A percentile compares a stretch with the other conserved stretches of the same genome.
These are phyloP conservation scores for Sarcophaga bullata DNA, from an alignment of 1,140 invertebrate species.

Conservation along the genomic window DNA sequence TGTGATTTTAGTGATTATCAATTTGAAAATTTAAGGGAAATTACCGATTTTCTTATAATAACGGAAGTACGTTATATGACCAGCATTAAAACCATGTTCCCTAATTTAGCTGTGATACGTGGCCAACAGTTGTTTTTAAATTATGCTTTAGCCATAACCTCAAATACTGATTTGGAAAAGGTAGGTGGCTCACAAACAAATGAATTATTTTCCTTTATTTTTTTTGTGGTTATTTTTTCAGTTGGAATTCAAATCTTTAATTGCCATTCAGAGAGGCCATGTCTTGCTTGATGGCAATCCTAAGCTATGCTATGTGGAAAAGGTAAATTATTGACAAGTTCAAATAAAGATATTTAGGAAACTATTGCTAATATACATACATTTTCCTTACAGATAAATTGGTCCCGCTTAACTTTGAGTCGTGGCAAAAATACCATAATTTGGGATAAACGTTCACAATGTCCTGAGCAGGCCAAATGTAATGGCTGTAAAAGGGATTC, in stretches of 20 bases:
- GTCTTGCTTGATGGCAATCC: constrained; percentile 55
- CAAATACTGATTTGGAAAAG: constrained; percentile 52
- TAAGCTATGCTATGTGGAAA: constrained; percentile 55
- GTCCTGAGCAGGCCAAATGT: constrained; percentile 49
- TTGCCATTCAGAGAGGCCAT: constrained; percentile 60
- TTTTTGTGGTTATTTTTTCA: constrained; percentile 41
- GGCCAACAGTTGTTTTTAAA: constrained; percentile 88
- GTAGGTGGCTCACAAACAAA: constrained; percentile 44
- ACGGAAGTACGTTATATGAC: constrained; percentile 79
- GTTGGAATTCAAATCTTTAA: constrained; percentile 55
- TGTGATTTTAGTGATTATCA: constrained; percentile 37
- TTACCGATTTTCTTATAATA: constrained; percentile 72
- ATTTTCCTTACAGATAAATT: constrained; percentile 51
- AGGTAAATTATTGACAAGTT: constrained; percentile 46
- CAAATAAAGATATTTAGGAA: not conserved
- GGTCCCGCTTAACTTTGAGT: constrained; percentile 56
- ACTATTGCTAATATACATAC: not conserved
- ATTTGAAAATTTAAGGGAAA: constrained; percentile 65
- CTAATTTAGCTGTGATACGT: constrained; percentile 91
- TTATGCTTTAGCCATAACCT: constrained; percentile 83
- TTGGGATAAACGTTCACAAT: constrained; percentile 45
- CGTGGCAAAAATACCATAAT: constrained; percentile 54
- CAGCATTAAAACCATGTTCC: constrained; percentile 85
- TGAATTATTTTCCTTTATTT: no score
- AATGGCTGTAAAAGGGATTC: constrained; percentile 51